A percentile compares a stretch with the other conserved stretches of the same genome.
Conservation (phyloP, 2,797 vertebrate species). For the Siniperca scherzeri region DNA sequence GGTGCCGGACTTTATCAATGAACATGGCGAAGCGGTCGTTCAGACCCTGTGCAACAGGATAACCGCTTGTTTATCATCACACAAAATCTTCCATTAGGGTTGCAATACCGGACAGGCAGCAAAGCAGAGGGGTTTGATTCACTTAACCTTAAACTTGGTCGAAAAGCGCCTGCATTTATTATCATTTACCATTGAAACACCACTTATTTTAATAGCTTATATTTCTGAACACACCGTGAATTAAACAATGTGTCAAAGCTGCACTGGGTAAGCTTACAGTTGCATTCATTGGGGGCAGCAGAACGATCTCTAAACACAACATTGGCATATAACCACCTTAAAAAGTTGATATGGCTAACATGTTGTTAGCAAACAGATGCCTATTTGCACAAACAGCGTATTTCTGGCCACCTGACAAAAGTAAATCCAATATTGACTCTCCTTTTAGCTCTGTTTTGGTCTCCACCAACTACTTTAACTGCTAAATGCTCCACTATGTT, state of each 20-base stretch:
- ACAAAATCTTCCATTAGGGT: not conserved
- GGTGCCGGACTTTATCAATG: slow-evolving; percentile 92
- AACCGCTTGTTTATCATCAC: not conserved
- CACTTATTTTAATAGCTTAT: not conserved
- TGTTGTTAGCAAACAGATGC: not conserved
- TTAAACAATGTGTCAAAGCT: not conserved
- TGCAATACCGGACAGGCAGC: not conserved
- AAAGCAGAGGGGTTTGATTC: not conserved
- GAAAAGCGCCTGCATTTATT: not conserved
- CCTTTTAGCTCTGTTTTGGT: not conserved
- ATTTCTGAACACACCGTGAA: not conserved
- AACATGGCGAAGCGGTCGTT: slow-evolving; percentile 95
- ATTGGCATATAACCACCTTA: not conserved
- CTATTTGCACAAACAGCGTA: not conserved
- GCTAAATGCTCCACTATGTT: not conserved
- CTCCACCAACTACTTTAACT: not conserved
- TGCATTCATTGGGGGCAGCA: not conserved
- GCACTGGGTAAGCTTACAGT: not conserved
- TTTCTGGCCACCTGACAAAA: not conserved
- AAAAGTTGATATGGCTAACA: not conserved
- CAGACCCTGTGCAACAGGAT: slow-evolving; percentile 79
- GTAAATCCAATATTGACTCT: not conserved
- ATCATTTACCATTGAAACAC: not conserved
- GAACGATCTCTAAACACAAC: not conserved
- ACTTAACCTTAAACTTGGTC: not conserved